phyloP scores from a whole-genome alignment of 2,797 vertebrate genomes.

The Aviceda cuculoides region DNA sequence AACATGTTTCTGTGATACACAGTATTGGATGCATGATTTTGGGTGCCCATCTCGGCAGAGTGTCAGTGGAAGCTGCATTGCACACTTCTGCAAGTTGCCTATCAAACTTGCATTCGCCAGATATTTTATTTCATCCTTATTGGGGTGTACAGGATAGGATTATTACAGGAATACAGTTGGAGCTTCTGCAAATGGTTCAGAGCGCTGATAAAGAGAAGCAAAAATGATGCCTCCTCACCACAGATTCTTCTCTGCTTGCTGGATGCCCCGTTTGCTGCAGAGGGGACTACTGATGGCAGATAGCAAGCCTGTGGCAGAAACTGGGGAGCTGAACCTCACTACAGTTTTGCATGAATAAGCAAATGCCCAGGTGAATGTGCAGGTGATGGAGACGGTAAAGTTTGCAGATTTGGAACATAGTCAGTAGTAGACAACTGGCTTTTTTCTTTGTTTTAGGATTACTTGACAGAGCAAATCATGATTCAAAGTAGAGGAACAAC shows the following conservation, averaged over 20 bases:
- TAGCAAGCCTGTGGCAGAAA: neutral
- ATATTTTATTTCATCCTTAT: neutral
- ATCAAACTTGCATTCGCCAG: neutral
- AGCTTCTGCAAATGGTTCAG: neutral
- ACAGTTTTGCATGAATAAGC: neutral
- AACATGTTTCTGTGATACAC: neutral
- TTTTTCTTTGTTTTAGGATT: neutral
- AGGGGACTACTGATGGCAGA: neutral
- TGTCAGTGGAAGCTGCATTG: neutral
- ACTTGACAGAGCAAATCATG: neutral
- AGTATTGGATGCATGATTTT: neutral
- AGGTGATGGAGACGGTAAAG: neutral
- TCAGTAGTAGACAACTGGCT: neutral
- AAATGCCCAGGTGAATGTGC: neutral
- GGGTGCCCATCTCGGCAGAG: fast-evolving
- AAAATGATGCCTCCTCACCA: neutral
- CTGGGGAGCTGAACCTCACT: neutral
- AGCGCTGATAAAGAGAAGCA: neutral
- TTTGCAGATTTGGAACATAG: neutral
- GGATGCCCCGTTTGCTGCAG: neutral
- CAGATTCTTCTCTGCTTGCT: neutral
- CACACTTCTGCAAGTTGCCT: neutral
- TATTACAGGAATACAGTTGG: fast-evolving
- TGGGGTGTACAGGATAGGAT: neutral
- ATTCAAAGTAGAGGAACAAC: neutral